Base-by-base conservation (phyloP, 2,113 vertebrate genomes). In the Hymenochirus boettgeri region DNA sequence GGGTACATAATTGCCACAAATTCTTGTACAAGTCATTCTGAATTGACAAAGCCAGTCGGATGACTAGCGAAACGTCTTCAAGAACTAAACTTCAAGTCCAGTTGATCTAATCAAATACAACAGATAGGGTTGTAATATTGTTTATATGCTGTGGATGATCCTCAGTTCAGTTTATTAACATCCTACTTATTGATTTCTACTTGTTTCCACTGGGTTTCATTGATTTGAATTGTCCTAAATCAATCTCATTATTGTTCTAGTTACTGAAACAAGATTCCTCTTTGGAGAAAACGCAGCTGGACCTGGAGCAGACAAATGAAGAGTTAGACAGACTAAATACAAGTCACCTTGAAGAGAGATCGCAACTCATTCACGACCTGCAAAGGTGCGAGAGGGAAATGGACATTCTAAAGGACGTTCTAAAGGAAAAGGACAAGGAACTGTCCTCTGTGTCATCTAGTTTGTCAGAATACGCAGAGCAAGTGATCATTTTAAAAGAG, bases 301-400 rank as follows among this genome's bases (percentile, higher is more conserved):
- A 94, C 25, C 79, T 96, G 24, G 90, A 92, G 26, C 93, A 94
- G 82, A 89, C 91, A 0, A 92, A 86, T 1, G 92, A 95, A 65
- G 93, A 95, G 70, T 86, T 95, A 56, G 92, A 94, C 72, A 91
- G 90, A 51, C 62, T 95, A 1, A 95, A 95, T 61, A 73, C 77
- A 0, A 81, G 83, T 42, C 91, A 94, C 74, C 72, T 94, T 66
- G 93, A 47, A 35, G 33, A 35, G 33, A 9, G 33, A 92, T 94
- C 57, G 81, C 91, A 62, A 87, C 89, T 7, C 91, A 92, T 13
- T 89, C 94, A 93, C 18, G 89, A 92, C 51, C 86, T 96, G 0
- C 93, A 96, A 66, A 86, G 86, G 77, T 71, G 91, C n/a, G 93
- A 96, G 76, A 83, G 93, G 48, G 90, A 94, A 70, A 90, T 93